Percentiles rank a stretch among this genome's conserved stretches.
phyloP scores from a whole-genome alignment of 2,113 vertebrate genomes.

The Indicator indicator region DNA sequence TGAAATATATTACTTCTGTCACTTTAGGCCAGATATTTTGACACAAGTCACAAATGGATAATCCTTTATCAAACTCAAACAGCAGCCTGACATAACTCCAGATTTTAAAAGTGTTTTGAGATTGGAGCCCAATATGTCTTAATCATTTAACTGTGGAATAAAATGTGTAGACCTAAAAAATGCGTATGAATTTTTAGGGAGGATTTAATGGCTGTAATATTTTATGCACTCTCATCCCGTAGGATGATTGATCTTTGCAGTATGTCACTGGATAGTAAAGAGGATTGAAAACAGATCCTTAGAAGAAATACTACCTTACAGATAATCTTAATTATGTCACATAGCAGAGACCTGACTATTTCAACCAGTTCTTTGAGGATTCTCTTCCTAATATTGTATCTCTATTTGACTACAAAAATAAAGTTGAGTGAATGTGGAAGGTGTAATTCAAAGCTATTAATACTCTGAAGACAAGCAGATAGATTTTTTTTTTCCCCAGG shows the following conservation, averaged over 20 bases:
- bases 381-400: background rate
- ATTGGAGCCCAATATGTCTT: constrained; percentile 20
- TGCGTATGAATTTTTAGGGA: constrained; percentile 30
- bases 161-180: constrained; percentile 35
- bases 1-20: constrained; percentile 35
- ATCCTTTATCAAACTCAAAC: constrained; percentile 50
- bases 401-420: background rate
- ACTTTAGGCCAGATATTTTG: constrained; percentile 43
- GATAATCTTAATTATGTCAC: constrained; percentile 40
- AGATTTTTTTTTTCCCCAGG: background rate
- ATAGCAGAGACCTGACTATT: background rate
- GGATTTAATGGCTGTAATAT: constrained; percentile 44
- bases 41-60: constrained; percentile 52
- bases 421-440: background rate
- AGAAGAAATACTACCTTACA: background rate
- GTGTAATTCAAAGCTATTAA: background rate
- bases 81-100: constrained; percentile 41
- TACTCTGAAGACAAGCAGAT: background rate
- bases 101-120: constrained; percentile 43
- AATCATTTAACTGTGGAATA: constrained; percentile 36
- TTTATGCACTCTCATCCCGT: constrained; percentile 35
- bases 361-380: background rate
- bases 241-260: constrained; percentile 27
- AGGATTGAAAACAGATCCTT: constrained; percentile 70
- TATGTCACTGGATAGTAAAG: constrained; percentile 31